A percentile compares a stretch with the other conserved stretches of the same genome.
phyloP scores from a whole-genome alignment of 2,113 vertebrate species.

The Scytalopus superciliaris region DNA sequence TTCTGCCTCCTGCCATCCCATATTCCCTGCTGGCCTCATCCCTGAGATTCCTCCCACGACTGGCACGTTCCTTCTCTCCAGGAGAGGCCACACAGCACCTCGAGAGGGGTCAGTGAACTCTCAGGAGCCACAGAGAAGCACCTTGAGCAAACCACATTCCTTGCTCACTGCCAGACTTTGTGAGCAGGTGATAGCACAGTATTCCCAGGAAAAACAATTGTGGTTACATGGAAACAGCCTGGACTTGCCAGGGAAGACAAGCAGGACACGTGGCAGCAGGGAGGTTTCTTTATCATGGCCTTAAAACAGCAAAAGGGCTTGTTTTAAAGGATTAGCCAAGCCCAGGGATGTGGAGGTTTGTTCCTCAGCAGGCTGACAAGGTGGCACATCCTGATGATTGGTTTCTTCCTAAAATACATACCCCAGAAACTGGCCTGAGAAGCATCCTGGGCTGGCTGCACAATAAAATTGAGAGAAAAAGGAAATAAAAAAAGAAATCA shows the following conservation, averaged over 20 bases:
- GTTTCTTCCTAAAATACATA: conserved; percentile 37
- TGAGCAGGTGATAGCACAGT: not conserved
- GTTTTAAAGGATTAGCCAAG: not conserved
- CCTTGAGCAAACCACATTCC: not conserved
- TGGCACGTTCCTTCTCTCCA: not conserved
- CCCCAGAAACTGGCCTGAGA: conserved; percentile 33
- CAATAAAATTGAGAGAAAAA: not conserved
- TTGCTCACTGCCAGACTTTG: not conserved
- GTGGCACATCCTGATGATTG: conserved; percentile 9
- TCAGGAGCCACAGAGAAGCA: not conserved
- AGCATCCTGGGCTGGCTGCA: conserved; percentile 31
- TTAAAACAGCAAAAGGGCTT: not conserved
- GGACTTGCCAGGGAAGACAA: not conserved
- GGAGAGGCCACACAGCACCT: not conserved
- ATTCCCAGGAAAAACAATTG: not conserved
- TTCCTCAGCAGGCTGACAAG: conserved; percentile 28
- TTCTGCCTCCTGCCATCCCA: not conserved
- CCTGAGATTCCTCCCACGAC: not conserved
- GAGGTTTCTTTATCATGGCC: not conserved
- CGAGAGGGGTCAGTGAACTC: not conserved
- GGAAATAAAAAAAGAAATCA: not conserved
- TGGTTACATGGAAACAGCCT: not conserved
- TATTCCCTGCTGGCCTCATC: not conserved
- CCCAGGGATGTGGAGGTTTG: not conserved
- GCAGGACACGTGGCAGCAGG: not conserved